Conservation (phyloP, 1,140 invertebrate species). For the Cepaea nemoralis region DNA sequence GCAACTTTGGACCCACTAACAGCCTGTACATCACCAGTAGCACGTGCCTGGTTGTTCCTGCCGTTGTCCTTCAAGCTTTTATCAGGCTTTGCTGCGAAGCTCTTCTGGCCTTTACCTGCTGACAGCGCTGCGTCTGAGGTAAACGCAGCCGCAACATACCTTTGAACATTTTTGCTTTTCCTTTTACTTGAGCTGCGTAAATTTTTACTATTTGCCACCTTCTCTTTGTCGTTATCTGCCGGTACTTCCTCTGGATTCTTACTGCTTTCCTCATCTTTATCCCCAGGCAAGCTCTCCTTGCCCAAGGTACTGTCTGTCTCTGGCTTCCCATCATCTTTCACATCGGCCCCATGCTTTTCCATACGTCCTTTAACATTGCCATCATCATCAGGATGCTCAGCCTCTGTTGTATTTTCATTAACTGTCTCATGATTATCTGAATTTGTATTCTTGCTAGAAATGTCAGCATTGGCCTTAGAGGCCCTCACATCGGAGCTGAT, state of each 20-base stretch:
- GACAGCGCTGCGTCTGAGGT: constrained; percentile 47
- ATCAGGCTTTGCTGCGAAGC: background rate
- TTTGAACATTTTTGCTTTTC: constrained; percentile 20
- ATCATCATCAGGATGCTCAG: too few relatives aligned
- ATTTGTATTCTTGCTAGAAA: too few relatives aligned
- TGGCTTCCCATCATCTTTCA: too few relatives aligned
- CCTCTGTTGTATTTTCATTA: too few relatives aligned
- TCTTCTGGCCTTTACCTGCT: constrained; percentile 30
- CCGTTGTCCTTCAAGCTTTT: background rate
- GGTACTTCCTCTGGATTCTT: background rate
- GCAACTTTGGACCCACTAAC: constrained; percentile 32
- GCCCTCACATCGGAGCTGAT: too few relatives aligned
- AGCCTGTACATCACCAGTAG: constrained; percentile 35
- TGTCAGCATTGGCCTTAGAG: too few relatives aligned
- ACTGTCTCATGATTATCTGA: too few relatives aligned
- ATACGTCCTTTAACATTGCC: too few relatives aligned
- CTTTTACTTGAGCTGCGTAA: too few relatives aligned
- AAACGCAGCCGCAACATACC: constrained; percentile 42
- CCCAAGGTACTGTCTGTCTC: too few relatives aligned
- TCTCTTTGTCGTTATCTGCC: constrained; percentile 15
- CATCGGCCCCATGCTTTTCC: too few relatives aligned
- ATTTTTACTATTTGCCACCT: constrained; percentile 33
- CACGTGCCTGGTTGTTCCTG: constrained; percentile 72
- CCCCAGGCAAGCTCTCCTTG: background rate
- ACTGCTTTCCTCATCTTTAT: background rate